Conservation (phyloP, 2,797 vertebrate genomes). For the Acanthornis magna region DNA sequence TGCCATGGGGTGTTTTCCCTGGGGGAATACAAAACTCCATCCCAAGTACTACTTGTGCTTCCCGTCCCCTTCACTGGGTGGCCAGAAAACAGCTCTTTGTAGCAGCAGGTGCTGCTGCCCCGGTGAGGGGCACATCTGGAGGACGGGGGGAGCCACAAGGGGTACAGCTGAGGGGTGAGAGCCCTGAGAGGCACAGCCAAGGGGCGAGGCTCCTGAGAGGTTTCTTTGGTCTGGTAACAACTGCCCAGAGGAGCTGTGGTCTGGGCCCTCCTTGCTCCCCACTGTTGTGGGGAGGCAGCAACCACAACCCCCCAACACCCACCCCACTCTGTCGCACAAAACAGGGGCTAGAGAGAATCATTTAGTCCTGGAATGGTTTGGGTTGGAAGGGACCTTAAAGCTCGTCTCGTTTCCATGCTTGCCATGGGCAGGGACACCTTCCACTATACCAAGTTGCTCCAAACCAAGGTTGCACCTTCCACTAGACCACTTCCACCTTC, state of each 20-base stretch:
- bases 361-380: not conserved
- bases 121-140: rapidly evolving
- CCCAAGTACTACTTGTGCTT: rapidly evolving
- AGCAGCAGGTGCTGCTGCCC: no score
- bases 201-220: not conserved
- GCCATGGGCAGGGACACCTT: not conserved
- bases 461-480: no score
- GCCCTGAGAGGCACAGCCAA: not conserved
- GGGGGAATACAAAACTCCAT: not conserved
- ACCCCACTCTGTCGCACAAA: rapidly evolving
- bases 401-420: not conserved
- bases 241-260: not conserved
- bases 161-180: not conserved
- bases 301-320: rapidly evolving
- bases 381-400: not conserved
- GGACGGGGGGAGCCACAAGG: not conserved
- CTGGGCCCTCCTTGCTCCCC: rapidly evolving
- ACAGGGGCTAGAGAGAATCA: not conserved
- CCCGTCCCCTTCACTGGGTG: rapidly evolving
- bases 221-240: not conserved
- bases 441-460: no score
- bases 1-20: not conserved
- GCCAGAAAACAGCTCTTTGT: rapidly evolving
- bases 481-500: no score
- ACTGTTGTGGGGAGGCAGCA: no score